Percentiles rank a stretch among this genome's conserved stretches.
These are phyloP conservation scores for Ia io DNA, from an alignment of 2,113 vertebrate genomes.

Conservation along the genomic window DNA sequence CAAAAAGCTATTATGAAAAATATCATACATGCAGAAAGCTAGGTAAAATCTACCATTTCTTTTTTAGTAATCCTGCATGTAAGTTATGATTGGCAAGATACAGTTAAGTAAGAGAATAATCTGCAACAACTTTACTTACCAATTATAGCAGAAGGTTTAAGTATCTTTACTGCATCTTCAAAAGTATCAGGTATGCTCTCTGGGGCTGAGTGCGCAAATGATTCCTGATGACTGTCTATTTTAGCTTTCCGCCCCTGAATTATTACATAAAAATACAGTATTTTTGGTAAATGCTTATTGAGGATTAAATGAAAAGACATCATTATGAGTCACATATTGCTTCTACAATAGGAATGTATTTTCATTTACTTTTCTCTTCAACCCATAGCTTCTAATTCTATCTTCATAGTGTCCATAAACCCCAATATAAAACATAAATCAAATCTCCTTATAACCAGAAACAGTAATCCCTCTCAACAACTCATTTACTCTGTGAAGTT, in stretches of 20 bases:
- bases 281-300: neutral
- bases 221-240: slow-evolving; percentile 90
- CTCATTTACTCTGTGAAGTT: neutral
- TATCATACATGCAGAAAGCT: neutral
- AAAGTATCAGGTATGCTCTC: slow-evolving; percentile 85
- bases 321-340: neutral
- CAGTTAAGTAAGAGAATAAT: neutral
- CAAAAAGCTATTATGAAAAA: neutral
- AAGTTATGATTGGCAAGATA: neutral
- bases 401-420: neutral
- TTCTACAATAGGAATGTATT: slow-evolving; percentile 13
- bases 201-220: slow-evolving; percentile 88
- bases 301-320: slow-evolving; percentile 19
- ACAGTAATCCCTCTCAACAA: neutral
- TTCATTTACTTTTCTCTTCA: slow-evolving; percentile 26
- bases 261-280: neutral
- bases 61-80: neutral
- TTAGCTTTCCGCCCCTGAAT: slow-evolving; percentile 86
- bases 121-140: slow-evolving; percentile 82
- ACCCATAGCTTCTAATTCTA: neutral
- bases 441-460: neutral
- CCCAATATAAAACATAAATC: neutral
- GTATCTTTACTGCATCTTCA: slow-evolving; percentile 91
- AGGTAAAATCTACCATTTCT: neutral
- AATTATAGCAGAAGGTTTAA: slow-evolving; percentile 93